Conservation (phyloP, 2,888 invertebrate genomes). For the Epistrophella euchroma region DNA sequence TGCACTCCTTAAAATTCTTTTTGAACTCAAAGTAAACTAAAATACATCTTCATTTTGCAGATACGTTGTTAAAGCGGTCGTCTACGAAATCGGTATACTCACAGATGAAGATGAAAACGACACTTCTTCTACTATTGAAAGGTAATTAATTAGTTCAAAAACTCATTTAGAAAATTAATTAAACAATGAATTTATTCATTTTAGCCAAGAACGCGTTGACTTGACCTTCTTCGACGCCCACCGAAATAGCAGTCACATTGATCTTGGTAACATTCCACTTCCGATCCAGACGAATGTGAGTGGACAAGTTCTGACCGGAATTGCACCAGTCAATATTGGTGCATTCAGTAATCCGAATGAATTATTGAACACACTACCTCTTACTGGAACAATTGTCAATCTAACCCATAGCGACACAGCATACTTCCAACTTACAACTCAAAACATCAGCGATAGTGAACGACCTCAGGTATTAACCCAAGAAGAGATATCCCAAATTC, state of each 20-base stretch:
- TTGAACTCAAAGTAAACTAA: not conserved
- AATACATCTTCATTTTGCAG: slow-evolving; percentile 79
- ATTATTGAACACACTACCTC: slow-evolving; percentile 81
- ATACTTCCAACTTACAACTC: slow-evolving; percentile 81
- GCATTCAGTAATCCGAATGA: slow-evolving; percentile 82
- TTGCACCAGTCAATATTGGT: slow-evolving; percentile 84
- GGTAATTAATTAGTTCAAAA: slow-evolving; percentile 54
- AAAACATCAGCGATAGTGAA: slow-evolving; percentile 79
- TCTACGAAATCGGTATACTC: slow-evolving; percentile 87
- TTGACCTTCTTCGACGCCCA: slow-evolving; percentile 85
- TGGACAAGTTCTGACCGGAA: slow-evolving; percentile 85
- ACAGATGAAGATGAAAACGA: slow-evolving; percentile 85
- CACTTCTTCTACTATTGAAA: slow-evolving; percentile 81
- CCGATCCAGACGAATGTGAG: slow-evolving; percentile 85
- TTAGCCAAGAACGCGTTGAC: slow-evolving; percentile 85
- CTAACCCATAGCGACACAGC: slow-evolving; percentile 83
- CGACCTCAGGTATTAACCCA: slow-evolving; percentile 79
- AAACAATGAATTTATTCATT: slow-evolving; percentile 54
- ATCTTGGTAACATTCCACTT: slow-evolving; percentile 85
- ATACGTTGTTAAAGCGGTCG: slow-evolving; percentile 86
- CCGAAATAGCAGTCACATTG: slow-evolving; percentile 84
- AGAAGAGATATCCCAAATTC: slow-evolving; percentile 78
- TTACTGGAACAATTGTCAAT: slow-evolving; percentile 83
- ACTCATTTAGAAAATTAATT: not conserved
- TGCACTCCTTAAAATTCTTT: too few relatives aligned